Conservation (phyloP, 2,797 vertebrate genomes). For the Masticophis lateralis region DNA sequence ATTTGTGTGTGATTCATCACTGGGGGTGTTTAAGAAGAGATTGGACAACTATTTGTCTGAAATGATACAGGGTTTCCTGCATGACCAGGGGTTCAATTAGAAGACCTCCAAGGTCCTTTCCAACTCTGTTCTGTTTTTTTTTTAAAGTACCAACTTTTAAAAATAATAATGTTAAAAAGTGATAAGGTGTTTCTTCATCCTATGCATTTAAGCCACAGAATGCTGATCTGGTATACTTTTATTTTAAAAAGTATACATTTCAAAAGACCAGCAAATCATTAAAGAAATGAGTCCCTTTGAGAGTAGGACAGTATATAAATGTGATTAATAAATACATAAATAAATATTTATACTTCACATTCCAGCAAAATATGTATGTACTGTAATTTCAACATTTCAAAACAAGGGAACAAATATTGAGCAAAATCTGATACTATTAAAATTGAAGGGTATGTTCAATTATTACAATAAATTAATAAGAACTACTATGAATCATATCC, state of each 20-base stretch:
- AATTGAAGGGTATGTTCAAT: neutral
- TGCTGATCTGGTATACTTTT: neutral
- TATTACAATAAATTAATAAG: neutral
- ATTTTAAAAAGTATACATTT: neutral
- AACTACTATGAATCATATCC: neutral
- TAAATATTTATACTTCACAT: neutral
- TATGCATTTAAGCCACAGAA: neutral
- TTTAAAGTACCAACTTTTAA: neutral
- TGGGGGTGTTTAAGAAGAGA: too few relatives aligned
- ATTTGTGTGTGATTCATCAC: too few relatives aligned
- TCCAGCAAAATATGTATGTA: neutral
- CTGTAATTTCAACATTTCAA: neutral
- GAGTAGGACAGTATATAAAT: too few relatives aligned
- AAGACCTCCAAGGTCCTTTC: too few relatives aligned
- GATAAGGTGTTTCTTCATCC: neutral
- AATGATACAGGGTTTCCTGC: too few relatives aligned
- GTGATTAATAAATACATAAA: too few relatives aligned
- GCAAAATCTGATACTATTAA: neutral
- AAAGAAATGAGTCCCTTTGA: neutral
- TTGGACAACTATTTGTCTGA: too few relatives aligned
- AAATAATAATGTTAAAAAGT: neutral
- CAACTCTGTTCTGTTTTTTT: too few relatives aligned
- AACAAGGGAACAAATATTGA: neutral
- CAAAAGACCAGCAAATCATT: neutral
- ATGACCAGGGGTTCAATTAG: too few relatives aligned